Base-by-base conservation (phyloP, 2,113 vertebrate species). In the Neolamprologus caudopunctatus region DNA sequence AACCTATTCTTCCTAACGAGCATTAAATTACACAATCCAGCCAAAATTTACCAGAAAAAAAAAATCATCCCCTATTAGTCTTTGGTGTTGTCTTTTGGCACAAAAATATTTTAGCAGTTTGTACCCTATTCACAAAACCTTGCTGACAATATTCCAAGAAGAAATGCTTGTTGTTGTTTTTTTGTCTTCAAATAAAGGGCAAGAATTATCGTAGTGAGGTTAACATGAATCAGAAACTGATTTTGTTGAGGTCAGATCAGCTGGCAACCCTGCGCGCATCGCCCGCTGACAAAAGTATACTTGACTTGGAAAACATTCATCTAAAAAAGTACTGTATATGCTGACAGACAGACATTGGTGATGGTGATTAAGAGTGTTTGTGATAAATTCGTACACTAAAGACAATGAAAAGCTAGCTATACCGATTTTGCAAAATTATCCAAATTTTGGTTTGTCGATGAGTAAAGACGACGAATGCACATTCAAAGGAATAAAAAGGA, bases 61-160 rank as follows among this genome's bases (percentile, higher is more conserved):
- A 87, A 87, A 37, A 4, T 2, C 63, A 37, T 89, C 81, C 82
- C 84, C 89, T 53, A 42, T 83, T 86, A 85, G 42, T 95, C 95
- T 96, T 96, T 95, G 95, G 95, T 92, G 93, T 91, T 85, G 92
- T 90, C 68, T 91, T 58, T 90, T 95, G 95, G 95, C 92, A 95
- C 93, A 90, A 93, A 82, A 83, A 81, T 26, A 21, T 89, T 90
- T 84, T 13, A 89, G 73, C 58, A 58, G 57, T 86, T 85, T 94
- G 91, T 88, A 85, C 89, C 84, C 19, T 66, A 68, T 55, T 89
- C 66, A 83, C 54, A 89, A 89, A 91, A 87, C 58, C 17, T 80
- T 37, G 58, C 55, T 63, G 42, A 86, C 10, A 80, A 71, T 83
- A 75, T 81, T 81, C 28, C 50, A 68, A 82, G 47, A 88, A 40